Base-by-base conservation (phyloP, 2,888 invertebrate species). In the Ophion costatus region DNA sequence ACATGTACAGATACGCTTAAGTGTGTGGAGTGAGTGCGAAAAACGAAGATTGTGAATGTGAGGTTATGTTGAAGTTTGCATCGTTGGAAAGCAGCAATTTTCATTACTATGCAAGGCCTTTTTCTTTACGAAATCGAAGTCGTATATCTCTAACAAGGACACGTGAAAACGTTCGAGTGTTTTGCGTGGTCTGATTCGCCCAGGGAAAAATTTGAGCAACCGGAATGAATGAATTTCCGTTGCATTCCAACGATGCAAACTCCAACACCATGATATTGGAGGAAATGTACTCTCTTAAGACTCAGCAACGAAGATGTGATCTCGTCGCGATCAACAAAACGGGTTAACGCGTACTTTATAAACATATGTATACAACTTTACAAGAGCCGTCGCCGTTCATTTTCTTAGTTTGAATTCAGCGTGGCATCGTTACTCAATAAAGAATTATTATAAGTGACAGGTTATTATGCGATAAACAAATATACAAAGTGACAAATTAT, bases 301-400 rank as follows among this genome's bases (percentile, higher is more conserved):
- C 29, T 56, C 20, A 11, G 56, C 56, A 75, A 75, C 22, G 51
- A 51, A 75, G 56, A 76, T 76, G 66, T 66, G 66, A 76, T 56
- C 57, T 67, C 56, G 42, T 67, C 20, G 22, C 14, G 66, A 66
- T 56, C 29, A 29, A 64, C 11, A 38, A 67, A 67, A 76, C 66
- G 66, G 66, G 64, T 76, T 67, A 17, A 63, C 45, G 42, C 42
- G 14, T 63, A 63, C 45, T 63, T 74, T 51, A 61, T 51, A 64
- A 73, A 66, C 56, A 14, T 20, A 57, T 17, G 20, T 57, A 66
- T 76, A 66, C 38, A 76, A 56, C 33, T 66, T 56, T 56, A 56
- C 75, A 24, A 61, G 33, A 45, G n/a, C 59, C 11, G 11, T 38
- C 17, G 17, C 7, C 10, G 11, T 9, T 20, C 1, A n/a, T 73